Base-by-base conservation (phyloP, 2,797 vertebrate genomes). In the Buceros bicornis region DNA sequence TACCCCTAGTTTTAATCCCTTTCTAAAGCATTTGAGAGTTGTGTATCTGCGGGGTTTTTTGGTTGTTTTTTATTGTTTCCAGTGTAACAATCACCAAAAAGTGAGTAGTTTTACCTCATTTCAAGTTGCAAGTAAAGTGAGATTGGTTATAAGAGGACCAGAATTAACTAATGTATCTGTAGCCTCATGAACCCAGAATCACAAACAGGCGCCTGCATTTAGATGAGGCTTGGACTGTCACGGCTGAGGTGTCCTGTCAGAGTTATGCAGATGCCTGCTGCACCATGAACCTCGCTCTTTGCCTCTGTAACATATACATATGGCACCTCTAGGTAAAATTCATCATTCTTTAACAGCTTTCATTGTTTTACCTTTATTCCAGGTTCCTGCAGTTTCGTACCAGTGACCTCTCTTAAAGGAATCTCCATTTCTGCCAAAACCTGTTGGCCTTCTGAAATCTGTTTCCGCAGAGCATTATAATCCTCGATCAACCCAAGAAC, bases 401-500 rank as follows among this genome's bases (percentile, higher is more conserved):
- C 74, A 29, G 93, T 7, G 60, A 80, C 16, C 29, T 98, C 98
- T 57, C 98, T 98, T 77, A 99, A 96, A 13, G 98, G 97, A 29
- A 91, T 3, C 77, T 99, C 98, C 98, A 99, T 98, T 92, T 97
- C 93, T 21, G 70, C 93, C 7, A 99, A 97, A 80, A 99, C 97
- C 72, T 97, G 98, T 50, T 98, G 98, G 8, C 99, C 99, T 88
- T 99, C 99, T 2, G 96, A 95, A 86, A 99, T 99, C 93, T 99
- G 99, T 56, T 98, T 99, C 72, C 98, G 97, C 35, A 99, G 98
- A 18, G 99, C 98, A 2, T 97, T 98, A 42, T 99, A 99, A 97
- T 99, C 99, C 94, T 99, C 99, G 0, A 99, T 97, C 87, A 99
- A 97, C 6, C 99, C 99, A 43, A 99, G 95, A 42, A 99, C 88